Evolutionary conservation across 1,140 invertebrate genomes (phyloP), one percentile per base, ranked within the genome.

Genomic region (Sinella curviseta): DNA sequence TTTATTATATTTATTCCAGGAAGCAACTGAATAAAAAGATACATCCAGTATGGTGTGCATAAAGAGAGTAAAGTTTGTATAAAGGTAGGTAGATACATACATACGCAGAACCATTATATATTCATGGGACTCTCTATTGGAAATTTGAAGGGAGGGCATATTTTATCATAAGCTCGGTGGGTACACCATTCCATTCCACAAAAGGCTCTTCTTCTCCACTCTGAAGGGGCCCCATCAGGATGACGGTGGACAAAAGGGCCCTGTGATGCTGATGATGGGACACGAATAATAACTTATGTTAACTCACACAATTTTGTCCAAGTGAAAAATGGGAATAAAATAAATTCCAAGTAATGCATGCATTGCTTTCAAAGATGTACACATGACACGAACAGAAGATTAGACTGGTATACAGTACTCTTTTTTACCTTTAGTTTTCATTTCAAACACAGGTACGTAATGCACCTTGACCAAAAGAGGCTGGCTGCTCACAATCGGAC

Each of bases 91-190:
- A n/a, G n/a, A n/a, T n/a, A n/a, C n/a, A n/a, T n/a, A n/a, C n/a
- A n/a, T n/a, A n/a, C n/a, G n/a, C n/a, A n/a, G n/a, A n/a, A n/a
- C n/a, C n/a, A n/a, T n/a, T n/a, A n/a, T n/a, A n/a, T n/a, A n/a
- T n/a, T n/a, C n/a, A n/a, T n/a, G n/a, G n/a, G n/a, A n/a, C n/a
- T n/a, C n/a, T 60, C 24, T n/a, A 60, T 17, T 60, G 14, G 24
- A 60, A 60, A n/a, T 60, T 60, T 8, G 12, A 70, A 70, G 65
- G 65, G 65, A 70, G 65, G 65, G 31, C 31, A 31, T 70, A 70
- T 70, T 70, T 30, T 30, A 33, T 70, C 65, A 70, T 70, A 70
- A 70, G 65, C 65, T 70, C 65, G 65, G 28, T 33, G 31, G 65
- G 65, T 70, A 70, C 26, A 70, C 65, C 65, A 70, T 70, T 70